Percentiles rank a stretch among this genome's conserved stretches.
Evolutionary conservation across 2,888 invertebrate genomes (phyloP).

Genomic region (Anthoptus insignis): DNA sequence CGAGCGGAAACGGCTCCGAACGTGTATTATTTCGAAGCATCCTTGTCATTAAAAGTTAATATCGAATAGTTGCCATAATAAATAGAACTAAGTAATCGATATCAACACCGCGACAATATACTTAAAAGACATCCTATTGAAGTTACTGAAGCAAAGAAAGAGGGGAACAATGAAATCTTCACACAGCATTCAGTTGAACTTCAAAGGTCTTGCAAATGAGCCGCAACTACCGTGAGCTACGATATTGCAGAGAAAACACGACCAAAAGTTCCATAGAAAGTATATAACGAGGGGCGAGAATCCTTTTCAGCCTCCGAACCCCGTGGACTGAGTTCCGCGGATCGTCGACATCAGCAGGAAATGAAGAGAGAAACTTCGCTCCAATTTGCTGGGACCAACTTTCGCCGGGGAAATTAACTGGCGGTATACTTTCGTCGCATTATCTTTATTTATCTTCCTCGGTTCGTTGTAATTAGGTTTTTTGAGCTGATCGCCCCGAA

Average conservation of each 20-base stretch:
- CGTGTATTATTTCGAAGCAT: too few species aligned
- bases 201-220: conserved; percentile 35
- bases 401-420: conserved; percentile 59
- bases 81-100: not conserved
- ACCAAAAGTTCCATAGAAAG: conserved; percentile 27
- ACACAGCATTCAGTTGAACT: conserved; percentile 28
- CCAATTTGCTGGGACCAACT: conserved; percentile 64
- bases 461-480: conserved; percentile 55
- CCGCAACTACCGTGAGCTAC: conserved; percentile 36
- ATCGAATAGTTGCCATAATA: too few species aligned
- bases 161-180: conserved; percentile 15
- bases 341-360: conserved; percentile 61
- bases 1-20: too few species aligned
- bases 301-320: conserved; percentile 18
- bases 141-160: not conserved
- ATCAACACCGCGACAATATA: not conserved
- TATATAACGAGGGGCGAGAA: conserved; percentile 36
- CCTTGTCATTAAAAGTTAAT: too few species aligned
- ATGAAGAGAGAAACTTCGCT: conserved; percentile 68
- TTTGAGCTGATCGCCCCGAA: conserved; percentile 38
- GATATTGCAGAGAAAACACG: conserved; percentile 25
- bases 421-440: conserved; percentile 54
- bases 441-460: conserved; percentile 58
- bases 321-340: conserved; percentile 31
- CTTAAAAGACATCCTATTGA: not conserved